phyloP scores from a whole-genome alignment of 1,140 invertebrate species.

The Aporrectodea caliginosa region DNA sequence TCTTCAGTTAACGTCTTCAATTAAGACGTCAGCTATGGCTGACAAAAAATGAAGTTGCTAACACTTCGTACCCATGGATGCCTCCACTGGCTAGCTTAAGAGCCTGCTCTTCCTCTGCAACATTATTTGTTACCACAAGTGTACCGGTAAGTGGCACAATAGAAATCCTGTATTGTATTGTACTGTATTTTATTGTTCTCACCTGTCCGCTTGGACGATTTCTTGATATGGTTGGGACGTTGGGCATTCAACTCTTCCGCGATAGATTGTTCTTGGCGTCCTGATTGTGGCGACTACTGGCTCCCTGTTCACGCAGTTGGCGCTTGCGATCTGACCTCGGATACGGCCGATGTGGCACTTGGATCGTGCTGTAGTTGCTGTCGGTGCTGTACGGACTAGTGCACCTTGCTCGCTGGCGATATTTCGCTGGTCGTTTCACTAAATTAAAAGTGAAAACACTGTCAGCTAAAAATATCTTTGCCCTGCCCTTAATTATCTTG shows the following conservation, averaged over 20 bases:
- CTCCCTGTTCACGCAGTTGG: neutral
- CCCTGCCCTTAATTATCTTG: no score
- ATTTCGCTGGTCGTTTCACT: constrained; percentile 36
- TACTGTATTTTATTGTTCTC: no score
- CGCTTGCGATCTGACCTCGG: neutral
- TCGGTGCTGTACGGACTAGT: constrained; percentile 58
- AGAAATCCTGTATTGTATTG: neutral
- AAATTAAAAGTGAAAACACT: neutral
- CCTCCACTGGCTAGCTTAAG: neutral
- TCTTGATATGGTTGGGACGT: neutral
- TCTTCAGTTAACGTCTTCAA: no score
- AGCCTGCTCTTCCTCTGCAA: neutral
- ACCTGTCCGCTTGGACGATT: neutral
- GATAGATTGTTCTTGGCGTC: neutral
- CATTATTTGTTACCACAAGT: neutral
- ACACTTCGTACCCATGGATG: neutral
- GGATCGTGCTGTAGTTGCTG: constrained; percentile 55
- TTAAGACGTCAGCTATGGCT: no score
- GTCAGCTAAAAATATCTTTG: neutral
- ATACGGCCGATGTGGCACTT: constrained; percentile 41
- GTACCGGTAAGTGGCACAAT: neutral
- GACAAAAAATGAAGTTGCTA: no score
- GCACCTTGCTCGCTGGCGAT: constrained; percentile 43
- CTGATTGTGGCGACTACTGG: neutral
- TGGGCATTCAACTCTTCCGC: neutral